Conservation (phyloP, 1,140 invertebrate species). For the Aphelinus certus region DNA sequence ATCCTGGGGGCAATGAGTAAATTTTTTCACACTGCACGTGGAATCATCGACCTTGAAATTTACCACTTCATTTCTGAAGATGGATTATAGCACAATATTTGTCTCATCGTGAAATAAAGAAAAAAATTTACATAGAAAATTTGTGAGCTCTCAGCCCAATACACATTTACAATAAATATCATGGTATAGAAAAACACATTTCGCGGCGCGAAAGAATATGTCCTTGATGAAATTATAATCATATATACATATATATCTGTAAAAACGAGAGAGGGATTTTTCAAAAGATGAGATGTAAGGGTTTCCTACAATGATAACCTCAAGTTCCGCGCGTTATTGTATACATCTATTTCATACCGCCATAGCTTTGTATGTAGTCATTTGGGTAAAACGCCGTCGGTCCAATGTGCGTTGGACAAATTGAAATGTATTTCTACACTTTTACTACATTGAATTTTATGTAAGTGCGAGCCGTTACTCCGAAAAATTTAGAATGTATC, state of each 20-base stretch:
- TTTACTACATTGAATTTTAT: background rate
- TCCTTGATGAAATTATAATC: background rate
- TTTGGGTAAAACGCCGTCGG: slow-evolving; percentile 4
- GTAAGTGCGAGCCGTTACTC: too few relatives aligned
- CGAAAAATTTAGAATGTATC: too few relatives aligned
- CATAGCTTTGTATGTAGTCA: slow-evolving; percentile 23
- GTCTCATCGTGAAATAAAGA: slow-evolving; percentile 18
- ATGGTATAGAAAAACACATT: background rate
- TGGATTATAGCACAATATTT: too few relatives aligned
- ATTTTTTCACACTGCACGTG: slow-evolving; percentile 44
- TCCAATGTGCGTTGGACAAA: slow-evolving; percentile 7
- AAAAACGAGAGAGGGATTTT: background rate
- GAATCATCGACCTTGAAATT: slow-evolving; percentile 28
- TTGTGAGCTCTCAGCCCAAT: background rate
- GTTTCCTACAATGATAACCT: slow-evolving; percentile 20
- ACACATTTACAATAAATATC: slow-evolving; percentile 1
- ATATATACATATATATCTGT: slow-evolving; percentile 11
- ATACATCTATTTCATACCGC: slow-evolving; percentile 25
- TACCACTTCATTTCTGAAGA: too few relatives aligned
- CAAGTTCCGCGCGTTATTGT: slow-evolving; percentile 2
- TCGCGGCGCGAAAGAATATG: background rate
- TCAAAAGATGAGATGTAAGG: background rate
- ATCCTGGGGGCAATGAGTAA: slow-evolving; percentile 49
- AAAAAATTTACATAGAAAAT: background rate
- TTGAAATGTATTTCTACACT: slow-evolving; percentile 14